Percentiles rank a stretch among this genome's conserved stretches.
phyloP scores from a whole-genome alignment of 2,797 vertebrate species.

The Tokudaia muenninki region DNA sequence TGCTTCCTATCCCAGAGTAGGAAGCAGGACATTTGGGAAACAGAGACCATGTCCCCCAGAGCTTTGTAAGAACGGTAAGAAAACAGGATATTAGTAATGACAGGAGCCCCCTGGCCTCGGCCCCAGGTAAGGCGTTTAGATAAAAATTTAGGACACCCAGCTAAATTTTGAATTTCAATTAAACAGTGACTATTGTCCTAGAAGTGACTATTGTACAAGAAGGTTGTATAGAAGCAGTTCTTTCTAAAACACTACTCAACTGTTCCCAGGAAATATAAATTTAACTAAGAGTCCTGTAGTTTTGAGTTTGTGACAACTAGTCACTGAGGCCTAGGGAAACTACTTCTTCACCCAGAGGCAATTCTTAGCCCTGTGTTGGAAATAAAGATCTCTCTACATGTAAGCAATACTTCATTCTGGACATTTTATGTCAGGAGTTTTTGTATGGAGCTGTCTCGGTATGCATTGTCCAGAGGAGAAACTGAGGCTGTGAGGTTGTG shows the following conservation, averaged over 20 bases:
- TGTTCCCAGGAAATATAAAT: not conserved
- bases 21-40: conserved; percentile 45
- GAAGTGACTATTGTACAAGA: not conserved
- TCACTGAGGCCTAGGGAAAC: not conserved
- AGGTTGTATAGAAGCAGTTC: not conserved
- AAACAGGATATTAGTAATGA: conserved; percentile 20
- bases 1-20: not conserved
- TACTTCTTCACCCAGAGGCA: not conserved
- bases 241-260: not conserved
- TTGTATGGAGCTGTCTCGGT: accelerated
- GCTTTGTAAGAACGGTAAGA: not conserved
- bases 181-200: not conserved
- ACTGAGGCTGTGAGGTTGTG: not conserved
- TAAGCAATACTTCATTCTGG: not conserved
- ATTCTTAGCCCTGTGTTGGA: not conserved
- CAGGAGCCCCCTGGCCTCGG: not conserved
- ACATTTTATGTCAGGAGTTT: accelerated
- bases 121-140: not conserved
- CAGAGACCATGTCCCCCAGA: not conserved
- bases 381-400: not conserved
- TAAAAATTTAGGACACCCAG: not conserved
- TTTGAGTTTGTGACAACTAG: not conserved
- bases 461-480: not conserved
- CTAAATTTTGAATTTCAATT: not conserved
- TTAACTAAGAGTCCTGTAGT: not conserved